Conservation (phyloP, 1,140 invertebrate species). For the Drosophila tropicalis region DNA sequence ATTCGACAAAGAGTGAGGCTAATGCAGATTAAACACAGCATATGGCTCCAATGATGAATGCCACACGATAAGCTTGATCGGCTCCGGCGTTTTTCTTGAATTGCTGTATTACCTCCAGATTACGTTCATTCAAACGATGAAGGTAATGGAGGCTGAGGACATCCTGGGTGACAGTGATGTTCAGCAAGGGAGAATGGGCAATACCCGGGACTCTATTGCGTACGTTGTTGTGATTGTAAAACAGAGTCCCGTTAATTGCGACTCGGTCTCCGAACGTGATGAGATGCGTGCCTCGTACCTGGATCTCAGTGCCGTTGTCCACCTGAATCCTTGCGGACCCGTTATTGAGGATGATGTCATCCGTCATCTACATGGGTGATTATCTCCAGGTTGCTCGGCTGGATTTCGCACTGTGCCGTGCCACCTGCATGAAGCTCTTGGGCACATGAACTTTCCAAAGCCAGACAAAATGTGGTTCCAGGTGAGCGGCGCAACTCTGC, state of each 20-base stretch:
- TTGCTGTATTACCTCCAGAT: constrained; percentile 14
- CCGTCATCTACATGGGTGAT: neutral
- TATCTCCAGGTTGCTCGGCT: constrained; percentile 19
- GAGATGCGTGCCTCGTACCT: constrained; percentile 30
- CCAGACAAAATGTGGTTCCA: constrained; percentile 20
- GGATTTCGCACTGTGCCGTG: constrained; percentile 21
- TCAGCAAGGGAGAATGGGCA: constrained; percentile 14
- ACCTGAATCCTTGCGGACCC: constrained; percentile 24
- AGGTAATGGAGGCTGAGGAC: constrained; percentile 22
- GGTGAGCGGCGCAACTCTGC: constrained; percentile 8
- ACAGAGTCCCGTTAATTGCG: constrained; percentile 29
- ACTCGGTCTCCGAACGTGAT: constrained; percentile 15
- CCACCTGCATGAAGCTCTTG: constrained; percentile 26
- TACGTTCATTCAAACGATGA: constrained; percentile 18
- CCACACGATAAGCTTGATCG: neutral
- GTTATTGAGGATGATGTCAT: constrained; percentile 7
- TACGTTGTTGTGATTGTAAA: constrained; percentile 2
- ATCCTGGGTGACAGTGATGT: constrained; percentile 13
- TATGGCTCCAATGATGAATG: constrained; percentile 6
- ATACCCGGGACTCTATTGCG: constrained; percentile 8
- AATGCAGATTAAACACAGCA: constrained; percentile 22
- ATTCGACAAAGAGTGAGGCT: constrained; percentile 10
- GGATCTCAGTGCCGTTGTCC: neutral
- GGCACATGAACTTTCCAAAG: constrained; percentile 18
- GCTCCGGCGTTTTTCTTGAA: neutral